phyloP scores from a whole-genome alignment of 1,140 invertebrate genomes.

The Diploscapter pachys region DNA sequence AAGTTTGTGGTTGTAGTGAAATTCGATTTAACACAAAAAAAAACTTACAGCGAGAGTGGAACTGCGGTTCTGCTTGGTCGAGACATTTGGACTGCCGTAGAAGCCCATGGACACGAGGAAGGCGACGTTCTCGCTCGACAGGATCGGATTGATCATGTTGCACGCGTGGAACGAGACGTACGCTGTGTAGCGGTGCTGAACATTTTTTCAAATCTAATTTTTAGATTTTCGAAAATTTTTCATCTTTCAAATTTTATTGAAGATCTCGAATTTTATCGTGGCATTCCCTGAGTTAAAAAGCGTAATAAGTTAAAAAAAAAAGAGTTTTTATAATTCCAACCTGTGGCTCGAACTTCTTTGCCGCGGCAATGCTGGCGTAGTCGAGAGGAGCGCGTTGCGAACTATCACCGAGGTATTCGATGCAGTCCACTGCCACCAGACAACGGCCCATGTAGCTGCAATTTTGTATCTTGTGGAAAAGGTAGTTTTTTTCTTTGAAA shows the following conservation, averaged over 20 bases:
- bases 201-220: neutral
- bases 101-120: slow-evolving; percentile 48
- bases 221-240: slow-evolving; percentile 11
- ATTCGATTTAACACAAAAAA: neutral
- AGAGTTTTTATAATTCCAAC: too few relatives aligned
- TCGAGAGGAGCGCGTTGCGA: neutral
- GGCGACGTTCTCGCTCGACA: slow-evolving; percentile 39
- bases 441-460: slow-evolving; percentile 42
- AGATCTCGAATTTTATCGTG: neutral
- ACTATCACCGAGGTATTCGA: slow-evolving; percentile 29
- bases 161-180: slow-evolving; percentile 45
- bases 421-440: slow-evolving; percentile 36
- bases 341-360: too few relatives aligned
- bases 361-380: too few relatives aligned
- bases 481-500: too few relatives aligned
- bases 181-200: slow-evolving; percentile 30
- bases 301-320: too few relatives aligned
- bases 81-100: slow-evolving; percentile 38
- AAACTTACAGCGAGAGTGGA: slow-evolving; percentile 41
- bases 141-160: slow-evolving; percentile 45
- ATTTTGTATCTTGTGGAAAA: neutral
- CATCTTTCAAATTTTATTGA: neutral
- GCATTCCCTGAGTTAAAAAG: neutral
- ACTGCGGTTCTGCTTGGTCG: slow-evolving; percentile 38
- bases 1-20: neutral